Conservation (phyloP, 2,888 invertebrate genomes). For the Caenorhabditis sp. region DNA sequence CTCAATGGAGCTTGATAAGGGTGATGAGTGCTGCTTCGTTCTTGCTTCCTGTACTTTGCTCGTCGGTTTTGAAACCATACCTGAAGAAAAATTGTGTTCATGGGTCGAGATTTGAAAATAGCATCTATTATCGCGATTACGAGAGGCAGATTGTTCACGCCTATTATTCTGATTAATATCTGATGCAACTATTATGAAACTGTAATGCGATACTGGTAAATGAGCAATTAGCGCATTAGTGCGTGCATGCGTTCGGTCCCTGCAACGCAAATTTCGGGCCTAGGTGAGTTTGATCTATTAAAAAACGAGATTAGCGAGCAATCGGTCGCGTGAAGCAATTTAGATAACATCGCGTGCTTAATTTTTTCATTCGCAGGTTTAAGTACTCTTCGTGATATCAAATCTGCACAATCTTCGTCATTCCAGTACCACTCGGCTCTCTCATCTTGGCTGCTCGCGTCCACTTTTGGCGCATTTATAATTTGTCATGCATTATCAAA, state of each 20-base stretch:
- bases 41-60: constrained; percentile 75
- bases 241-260: constrained; percentile 4
- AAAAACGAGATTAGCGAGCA: constrained; percentile 20
- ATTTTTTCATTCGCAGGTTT: constrained; percentile 34
- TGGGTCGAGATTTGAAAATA: too few species aligned
- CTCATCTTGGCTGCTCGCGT: neutral
- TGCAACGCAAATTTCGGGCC: neutral
- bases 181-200: neutral
- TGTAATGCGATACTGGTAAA: constrained; percentile 25
- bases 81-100: constrained; percentile 36
- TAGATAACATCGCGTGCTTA: constrained; percentile 58
- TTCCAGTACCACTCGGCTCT: constrained; percentile 6
- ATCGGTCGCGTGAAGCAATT: constrained; percentile 56
- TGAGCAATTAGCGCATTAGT: constrained; percentile 15
- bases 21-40: constrained; percentile 60
- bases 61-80: constrained; percentile 78
- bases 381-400: constrained; percentile 49
- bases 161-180: neutral
- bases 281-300: constrained; percentile 39
- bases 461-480: constrained; percentile 36
- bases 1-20: constrained; percentile 57
- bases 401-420: constrained; percentile 49
- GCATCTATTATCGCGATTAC: too few species aligned
- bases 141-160: too few species aligned
- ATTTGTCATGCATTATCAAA: constrained; percentile 51